phyloP scores from a whole-genome alignment of 1,140 invertebrate genomes.

The Drosophila mojavensis region DNA sequence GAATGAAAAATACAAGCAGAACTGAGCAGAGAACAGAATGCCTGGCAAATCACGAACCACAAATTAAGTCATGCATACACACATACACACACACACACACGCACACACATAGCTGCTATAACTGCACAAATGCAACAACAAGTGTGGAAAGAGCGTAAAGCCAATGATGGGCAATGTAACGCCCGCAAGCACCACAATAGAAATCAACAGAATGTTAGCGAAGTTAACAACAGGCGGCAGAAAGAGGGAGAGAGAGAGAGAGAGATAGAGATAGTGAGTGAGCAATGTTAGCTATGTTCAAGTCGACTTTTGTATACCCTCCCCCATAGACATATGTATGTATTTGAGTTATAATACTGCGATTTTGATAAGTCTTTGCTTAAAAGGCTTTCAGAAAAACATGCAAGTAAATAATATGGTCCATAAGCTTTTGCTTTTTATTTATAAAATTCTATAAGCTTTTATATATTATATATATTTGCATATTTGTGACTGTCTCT shows the following conservation, averaged over 20 bases:
- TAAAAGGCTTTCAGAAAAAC: no score
- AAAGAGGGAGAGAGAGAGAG: neutral
- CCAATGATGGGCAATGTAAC: neutral
- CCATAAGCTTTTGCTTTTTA: no score
- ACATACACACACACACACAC: no score
- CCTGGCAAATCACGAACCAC: neutral
- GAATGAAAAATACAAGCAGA: neutral
- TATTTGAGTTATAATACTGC: neutral
- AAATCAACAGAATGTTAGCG: neutral
- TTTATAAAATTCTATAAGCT: no score
- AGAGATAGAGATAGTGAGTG: neutral
- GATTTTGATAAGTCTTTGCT: neutral
- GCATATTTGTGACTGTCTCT: no score
- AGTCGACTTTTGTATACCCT: neutral
- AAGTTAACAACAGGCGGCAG: no score
- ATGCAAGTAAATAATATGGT: no score
- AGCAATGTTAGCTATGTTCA: neutral
- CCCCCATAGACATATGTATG: neutral
- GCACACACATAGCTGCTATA: neutral
- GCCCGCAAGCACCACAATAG: neutral
- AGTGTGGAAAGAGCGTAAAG: neutral
- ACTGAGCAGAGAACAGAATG: neutral
- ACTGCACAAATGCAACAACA: neutral
- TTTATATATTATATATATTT: no score
- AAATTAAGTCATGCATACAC: constrained; percentile 1